phyloP scores from a whole-genome alignment of 2,113 vertebrate genomes.

The rabbit (Oryctolagus cuniculus) region DNA sequence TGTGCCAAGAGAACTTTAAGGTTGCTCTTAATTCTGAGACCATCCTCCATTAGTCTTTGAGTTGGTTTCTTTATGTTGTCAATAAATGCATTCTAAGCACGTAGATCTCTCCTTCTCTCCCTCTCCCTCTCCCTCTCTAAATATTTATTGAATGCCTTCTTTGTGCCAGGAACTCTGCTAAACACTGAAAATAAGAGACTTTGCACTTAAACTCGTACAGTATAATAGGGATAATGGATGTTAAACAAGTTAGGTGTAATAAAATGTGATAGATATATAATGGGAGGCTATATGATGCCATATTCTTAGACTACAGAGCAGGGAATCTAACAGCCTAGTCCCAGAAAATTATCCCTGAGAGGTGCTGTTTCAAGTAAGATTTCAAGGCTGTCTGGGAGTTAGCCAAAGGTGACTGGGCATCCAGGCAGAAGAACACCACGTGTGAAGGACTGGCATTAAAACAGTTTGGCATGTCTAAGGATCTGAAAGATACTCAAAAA shows the following conservation, averaged over 20 bases:
- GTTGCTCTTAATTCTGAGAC: constrained; percentile 2
- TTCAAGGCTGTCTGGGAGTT: neutral
- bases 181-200: neutral
- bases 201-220: neutral
- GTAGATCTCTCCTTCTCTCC: no score
- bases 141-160: constrained; percentile 17
- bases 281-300: neutral
- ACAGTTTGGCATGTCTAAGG: neutral
- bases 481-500: neutral
- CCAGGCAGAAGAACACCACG: neutral
- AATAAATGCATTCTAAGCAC: constrained; percentile 19
- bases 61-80: constrained; percentile 32
- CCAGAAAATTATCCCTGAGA: neutral
- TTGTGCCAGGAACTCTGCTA: constrained; percentile 1
- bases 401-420: neutral
- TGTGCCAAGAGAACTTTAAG: neutral
- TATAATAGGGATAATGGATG: neutral
- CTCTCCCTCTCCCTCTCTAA: neutral
- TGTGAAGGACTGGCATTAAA: neutral
- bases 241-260: neutral
- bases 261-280: neutral
- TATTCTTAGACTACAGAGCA: neutral
- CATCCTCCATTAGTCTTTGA: neutral
- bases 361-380: neutral
- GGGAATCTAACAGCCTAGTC: neutral